Evolutionary conservation across 1,140 invertebrate species (phyloP), one percentile per base, ranked within the genome.

Genomic region (Lerema accius): DNA sequence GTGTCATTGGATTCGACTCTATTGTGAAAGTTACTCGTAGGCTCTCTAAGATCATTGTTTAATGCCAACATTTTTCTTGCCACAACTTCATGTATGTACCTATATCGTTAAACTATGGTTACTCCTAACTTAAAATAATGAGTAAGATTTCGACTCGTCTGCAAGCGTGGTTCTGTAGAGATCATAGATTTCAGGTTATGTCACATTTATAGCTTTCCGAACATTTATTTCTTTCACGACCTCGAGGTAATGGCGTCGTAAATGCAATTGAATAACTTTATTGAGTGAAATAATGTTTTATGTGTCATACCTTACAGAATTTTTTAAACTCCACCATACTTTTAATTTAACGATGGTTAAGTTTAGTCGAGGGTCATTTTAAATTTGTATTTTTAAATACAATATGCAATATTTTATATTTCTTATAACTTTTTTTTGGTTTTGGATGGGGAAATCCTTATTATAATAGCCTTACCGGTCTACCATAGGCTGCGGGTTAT

Each of bases 191-290:
- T 58, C 55, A 46, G 42, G 55, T 58, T 58, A 58, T 58, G 55
- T 46, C 55, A 58, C 42, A 35, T 58, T 58, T 58, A 58, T 58
- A 46, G 55, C 55, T 58, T 58, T 58, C 26, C 42, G 55, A 58
- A 58, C 55, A 58, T 58, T 58, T 58, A 58, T 58, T 58, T 58
- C 55, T 46, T 58, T 58, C 42, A 58, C 55, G 55, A 58, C 55
- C 42, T 46, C 55, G 55, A 35, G 42, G 55, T 58, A 58, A 58
- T 58, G 55, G 55, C 55, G 23, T 58, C 55, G 42, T 59, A 59
- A 59, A 59, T 59, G 55, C 55, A 59, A 59, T 59, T 59, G 55
- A 59, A 59, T 59, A 59, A 59, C 55, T 59, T 59, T 59, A 59
- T 59, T 59, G 55, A 59, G 28, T 59, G 55, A 59, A 59, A 59